Conservation (phyloP, 2,888 invertebrate genomes). For the Melangyna quadrimaculata region DNA sequence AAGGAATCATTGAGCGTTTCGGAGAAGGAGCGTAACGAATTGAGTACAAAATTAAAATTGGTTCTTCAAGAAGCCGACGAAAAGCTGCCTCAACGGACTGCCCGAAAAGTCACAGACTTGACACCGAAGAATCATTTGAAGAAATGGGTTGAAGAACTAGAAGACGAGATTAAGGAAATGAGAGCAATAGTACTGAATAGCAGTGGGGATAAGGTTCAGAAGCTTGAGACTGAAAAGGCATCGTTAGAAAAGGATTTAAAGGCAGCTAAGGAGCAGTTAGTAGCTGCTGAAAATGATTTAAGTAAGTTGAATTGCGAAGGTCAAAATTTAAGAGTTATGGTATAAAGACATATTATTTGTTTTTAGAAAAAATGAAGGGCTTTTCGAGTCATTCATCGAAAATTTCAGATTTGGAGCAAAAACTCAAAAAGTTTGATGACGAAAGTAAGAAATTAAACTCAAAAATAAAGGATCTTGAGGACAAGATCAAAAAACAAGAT, state of each 20-base stretch:
- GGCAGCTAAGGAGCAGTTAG: conserved; percentile 85
- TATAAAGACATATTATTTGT: background rate
- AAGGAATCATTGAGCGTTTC: conserved; percentile 83
- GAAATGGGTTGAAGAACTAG: conserved; percentile 92
- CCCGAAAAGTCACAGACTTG: conserved; percentile 87
- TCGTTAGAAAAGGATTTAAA: conserved; percentile 85
- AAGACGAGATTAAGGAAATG: conserved; percentile 89
- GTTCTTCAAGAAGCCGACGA: conserved; percentile 86
- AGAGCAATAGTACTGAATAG: conserved; percentile 80
- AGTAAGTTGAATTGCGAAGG: conserved; percentile 72
- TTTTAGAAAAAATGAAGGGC: conserved; percentile 75
- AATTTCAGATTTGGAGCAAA: conserved; percentile 85
- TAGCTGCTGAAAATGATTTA: conserved; percentile 83
- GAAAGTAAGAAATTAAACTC: conserved; percentile 85
- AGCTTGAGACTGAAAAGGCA: conserved; percentile 85
- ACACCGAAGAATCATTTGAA: conserved; percentile 82
- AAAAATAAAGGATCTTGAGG: conserved; percentile 81
- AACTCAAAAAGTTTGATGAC: conserved; percentile 86
- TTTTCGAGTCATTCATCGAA: conserved; percentile 82
- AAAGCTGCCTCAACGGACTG: conserved; percentile 86
- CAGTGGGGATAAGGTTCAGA: conserved; percentile 81
- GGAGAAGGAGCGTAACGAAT: conserved; percentile 85
- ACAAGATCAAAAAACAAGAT: conserved; percentile 82
- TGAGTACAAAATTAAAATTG: conserved; percentile 85
- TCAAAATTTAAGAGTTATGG: background rate